Conservation (phyloP, 2,113 vertebrate species). For the Alces alces region DNA sequence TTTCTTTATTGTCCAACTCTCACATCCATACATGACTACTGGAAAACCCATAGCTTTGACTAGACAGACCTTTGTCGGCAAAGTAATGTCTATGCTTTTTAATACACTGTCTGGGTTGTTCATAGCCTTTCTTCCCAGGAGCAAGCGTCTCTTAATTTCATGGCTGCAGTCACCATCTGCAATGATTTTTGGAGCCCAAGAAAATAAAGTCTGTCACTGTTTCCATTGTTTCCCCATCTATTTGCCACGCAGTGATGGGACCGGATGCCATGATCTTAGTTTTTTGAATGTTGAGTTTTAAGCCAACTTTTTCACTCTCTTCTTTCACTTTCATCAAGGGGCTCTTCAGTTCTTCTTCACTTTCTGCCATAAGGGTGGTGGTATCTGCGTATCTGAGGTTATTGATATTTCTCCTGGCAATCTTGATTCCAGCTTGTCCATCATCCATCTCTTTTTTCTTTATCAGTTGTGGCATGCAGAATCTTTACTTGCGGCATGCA, state of each 20-base stretch:
- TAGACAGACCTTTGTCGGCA: not conserved
- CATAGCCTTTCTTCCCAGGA: not conserved
- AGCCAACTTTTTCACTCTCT: not conserved
- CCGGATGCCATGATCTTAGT: rapidly evolving
- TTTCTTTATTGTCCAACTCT: not conserved
- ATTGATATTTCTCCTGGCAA: not conserved
- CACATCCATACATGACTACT: not conserved
- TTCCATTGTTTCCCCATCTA: not conserved
- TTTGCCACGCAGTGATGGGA: not conserved
- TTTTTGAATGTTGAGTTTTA: not conserved
- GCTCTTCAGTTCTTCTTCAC: not conserved
- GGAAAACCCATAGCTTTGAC: not conserved
- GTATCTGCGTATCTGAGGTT: not conserved
- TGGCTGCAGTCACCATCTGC: not conserved
- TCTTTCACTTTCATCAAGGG: not conserved
- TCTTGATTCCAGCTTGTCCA: not conserved
- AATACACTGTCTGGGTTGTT: not conserved
- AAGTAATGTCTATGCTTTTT: not conserved
- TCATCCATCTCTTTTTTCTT: not conserved
- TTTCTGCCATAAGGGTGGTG: not conserved
- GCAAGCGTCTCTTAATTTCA: not conserved
- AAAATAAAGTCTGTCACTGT: not conserved
- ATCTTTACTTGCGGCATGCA: not conserved
- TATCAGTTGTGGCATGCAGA: not conserved
- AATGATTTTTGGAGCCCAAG: not conserved